phyloP scores from a whole-genome alignment of 2,797 vertebrate species.

The Argya squamiceps region DNA sequence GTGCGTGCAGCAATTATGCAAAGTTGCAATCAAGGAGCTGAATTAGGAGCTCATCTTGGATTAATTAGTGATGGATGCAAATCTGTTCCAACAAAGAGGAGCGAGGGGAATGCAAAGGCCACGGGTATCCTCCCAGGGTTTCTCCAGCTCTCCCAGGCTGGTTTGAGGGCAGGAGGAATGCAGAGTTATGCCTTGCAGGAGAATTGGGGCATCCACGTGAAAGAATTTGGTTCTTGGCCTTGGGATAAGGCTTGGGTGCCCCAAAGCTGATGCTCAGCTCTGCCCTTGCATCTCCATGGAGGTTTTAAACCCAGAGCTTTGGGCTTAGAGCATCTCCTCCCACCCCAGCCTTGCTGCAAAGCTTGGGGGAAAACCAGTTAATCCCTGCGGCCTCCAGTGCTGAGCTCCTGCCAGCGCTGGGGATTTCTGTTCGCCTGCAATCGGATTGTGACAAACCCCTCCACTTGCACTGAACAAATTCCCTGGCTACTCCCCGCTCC shows the following conservation, averaged over 20 bases:
- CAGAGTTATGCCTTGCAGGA: not conserved
- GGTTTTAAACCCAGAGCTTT: not conserved
- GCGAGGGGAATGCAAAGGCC: not conserved
- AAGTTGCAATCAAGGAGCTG: conserved; percentile 67
- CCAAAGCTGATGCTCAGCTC: not conserved
- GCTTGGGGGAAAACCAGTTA: conserved; percentile 15
- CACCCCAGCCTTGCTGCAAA: not conserved
- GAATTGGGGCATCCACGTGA: not conserved
- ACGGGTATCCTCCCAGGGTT: not conserved
- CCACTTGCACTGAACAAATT: not conserved
- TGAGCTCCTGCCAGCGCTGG: not conserved
- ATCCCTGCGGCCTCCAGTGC: not conserved
- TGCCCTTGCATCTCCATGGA: not conserved
- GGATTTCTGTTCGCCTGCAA: conserved; percentile 27
- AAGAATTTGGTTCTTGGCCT: not conserved
- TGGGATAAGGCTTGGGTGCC: not conserved
- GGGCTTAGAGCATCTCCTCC: not conserved
- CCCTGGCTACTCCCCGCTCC: not conserved
- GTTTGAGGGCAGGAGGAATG: not conserved
- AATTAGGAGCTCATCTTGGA: conserved; percentile 60
- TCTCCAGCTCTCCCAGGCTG: not conserved
- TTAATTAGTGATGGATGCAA: conserved; percentile 67
- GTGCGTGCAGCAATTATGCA: conserved; percentile 45
- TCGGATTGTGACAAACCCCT: conserved; percentile 10
- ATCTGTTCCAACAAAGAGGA: conserved; percentile 7